Percentiles rank a stretch among this genome's conserved stretches.
These are phyloP conservation scores for Zosterops pallidus DNA, from an alignment of 2,113 vertebrate species.

Conservation along the genomic window DNA sequence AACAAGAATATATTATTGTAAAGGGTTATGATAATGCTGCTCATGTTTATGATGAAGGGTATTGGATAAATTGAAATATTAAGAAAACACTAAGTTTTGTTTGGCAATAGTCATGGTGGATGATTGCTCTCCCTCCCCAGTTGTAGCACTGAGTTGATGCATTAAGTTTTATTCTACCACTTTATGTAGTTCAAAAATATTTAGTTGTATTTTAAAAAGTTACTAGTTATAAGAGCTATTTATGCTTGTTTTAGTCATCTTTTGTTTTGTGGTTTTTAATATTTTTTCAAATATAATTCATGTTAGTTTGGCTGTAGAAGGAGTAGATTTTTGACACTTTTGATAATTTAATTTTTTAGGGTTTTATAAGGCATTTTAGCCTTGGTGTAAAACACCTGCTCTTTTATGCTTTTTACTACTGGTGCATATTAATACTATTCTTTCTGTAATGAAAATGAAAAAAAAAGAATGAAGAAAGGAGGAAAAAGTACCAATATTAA, in stretches of 20 bases:
- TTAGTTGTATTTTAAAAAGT: background rate
- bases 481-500: background rate
- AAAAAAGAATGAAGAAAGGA: background rate
- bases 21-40: background rate
- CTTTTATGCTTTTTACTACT: background rate
- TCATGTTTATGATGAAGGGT: background rate
- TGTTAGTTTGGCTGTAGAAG: background rate
- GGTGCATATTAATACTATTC: background rate
- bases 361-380: background rate
- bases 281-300: background rate
- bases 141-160: background rate
- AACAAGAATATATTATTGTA: background rate
- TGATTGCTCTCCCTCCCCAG: background rate
- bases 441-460: background rate
- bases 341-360: background rate
- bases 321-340: background rate
- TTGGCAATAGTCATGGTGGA: background rate
- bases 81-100: background rate
- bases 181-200: background rate
- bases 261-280: background rate
- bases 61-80: background rate
- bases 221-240: background rate
- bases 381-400: background rate
- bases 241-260: background rate
- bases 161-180: background rate